Evolutionary conservation across 1,140 invertebrate species (phyloP), one percentile per base, ranked within the genome.

Genomic region (Homalodisca vitripennis): DNA sequence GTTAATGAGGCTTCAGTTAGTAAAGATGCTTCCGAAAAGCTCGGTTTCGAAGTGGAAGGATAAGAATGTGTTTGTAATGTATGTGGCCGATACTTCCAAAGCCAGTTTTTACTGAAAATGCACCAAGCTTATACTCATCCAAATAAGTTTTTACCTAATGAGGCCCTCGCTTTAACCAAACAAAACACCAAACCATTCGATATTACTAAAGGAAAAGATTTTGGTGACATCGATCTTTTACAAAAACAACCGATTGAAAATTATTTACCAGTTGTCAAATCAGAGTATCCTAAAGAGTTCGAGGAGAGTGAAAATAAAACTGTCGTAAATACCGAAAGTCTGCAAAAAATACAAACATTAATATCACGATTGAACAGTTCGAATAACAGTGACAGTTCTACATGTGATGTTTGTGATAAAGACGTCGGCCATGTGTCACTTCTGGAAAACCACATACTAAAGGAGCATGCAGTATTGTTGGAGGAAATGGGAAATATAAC

Each of bases 311-410:
- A 6, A 14, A 3, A 51, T n/a, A 51, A 51, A 51, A 14, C 17
- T 14, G 6, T n/a, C 3, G 48, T 51, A 51, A 51, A 32, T 55
- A 14, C 51, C n/a, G 27, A 67, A 22, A 31, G 29, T 20, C 31
- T 96, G 2, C 89, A 93, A 72, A 94, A 95, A 77, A 80, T 96
- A 22, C 93, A 97, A 78, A 91, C 91, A 0, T 96, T 96, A 94
- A 92, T 97, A 72, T 84, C 92, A 60, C 93, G 96, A 79, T 78
- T 96, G 57, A 95, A 95, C 76, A 89, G 89, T 66, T 79, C 91
- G 31, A 88, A 91, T 70, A 84, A 81, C 0, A 81, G 79, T 78
- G 78, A 87, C 83, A 77, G 72, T 64, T 71, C 69, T 20, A 65
- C 76, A 66, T 87, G 85, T 78, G 82, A 82, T 67, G 73, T 87